Conservation (phyloP, 2,113 vertebrate species). For the Todiramphus saurophagus region DNA sequence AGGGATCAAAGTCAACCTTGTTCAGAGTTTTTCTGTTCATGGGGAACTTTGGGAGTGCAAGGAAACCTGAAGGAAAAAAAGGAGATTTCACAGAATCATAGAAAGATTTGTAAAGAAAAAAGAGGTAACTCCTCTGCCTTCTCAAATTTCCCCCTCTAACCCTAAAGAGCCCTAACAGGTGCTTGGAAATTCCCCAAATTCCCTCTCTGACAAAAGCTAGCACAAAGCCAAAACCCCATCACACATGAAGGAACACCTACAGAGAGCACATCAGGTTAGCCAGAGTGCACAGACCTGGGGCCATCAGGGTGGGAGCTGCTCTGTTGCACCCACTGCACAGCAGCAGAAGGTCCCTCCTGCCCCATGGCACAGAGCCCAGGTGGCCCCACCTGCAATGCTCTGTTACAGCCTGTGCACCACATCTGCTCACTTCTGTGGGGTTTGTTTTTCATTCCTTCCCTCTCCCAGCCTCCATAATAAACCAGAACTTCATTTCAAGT, state of each 20-base stretch:
- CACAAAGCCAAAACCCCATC: neutral
- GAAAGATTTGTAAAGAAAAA: neutral
- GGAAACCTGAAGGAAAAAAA: neutral
- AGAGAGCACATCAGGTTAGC: neutral
- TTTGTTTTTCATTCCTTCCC: neutral
- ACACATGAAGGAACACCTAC: neutral
- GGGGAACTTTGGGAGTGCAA: neutral
- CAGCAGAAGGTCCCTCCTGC: neutral
- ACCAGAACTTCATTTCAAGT: neutral
- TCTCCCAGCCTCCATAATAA: neutral
- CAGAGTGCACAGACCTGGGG: neutral
- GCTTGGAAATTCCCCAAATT: neutral
- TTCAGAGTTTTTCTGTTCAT: neutral
- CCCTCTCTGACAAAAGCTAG: neutral
- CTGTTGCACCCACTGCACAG: neutral
- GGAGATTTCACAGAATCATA: neutral
- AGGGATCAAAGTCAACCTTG: neutral
- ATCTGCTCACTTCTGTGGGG: neutral
- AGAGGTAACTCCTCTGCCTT: neutral
- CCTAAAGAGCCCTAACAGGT: neutral
- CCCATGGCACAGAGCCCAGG: neutral
- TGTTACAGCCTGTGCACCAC: neutral
- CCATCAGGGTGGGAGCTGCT: neutral
- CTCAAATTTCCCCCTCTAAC: neutral
- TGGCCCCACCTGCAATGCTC: neutral